phyloP scores from a whole-genome alignment of 2,888 invertebrate genomes.

The Polymixis flavicincta region DNA sequence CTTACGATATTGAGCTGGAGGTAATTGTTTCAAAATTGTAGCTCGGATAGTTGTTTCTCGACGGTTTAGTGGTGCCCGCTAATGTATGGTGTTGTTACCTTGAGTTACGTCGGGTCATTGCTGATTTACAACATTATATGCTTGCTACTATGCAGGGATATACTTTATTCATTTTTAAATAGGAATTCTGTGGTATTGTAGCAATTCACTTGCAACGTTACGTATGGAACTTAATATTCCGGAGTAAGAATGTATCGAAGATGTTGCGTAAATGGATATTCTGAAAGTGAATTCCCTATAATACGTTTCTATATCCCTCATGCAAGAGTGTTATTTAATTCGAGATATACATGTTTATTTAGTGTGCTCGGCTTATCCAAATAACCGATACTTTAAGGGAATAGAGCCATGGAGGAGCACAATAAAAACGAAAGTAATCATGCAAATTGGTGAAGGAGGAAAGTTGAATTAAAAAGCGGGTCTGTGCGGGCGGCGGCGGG shows the following conservation, averaged over 20 bases:
- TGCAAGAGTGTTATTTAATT: slow-evolving; percentile 63
- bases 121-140: slow-evolving; percentile 33
- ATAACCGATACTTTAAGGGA: slow-evolving; percentile 76
- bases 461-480: slow-evolving; percentile 90
- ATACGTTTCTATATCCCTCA: slow-evolving; percentile 47
- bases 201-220: slow-evolving; percentile 3
- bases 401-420: slow-evolving; percentile 78
- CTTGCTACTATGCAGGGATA: background rate
- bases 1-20: slow-evolving; percentile 89
- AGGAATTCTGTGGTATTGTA: background rate
- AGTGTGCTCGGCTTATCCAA: slow-evolving; percentile 72
- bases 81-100: slow-evolving; percentile 58
- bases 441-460: slow-evolving; percentile 89
- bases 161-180: background rate
- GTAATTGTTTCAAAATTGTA: slow-evolving; percentile 90
- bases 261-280: slow-evolving; percentile 30
- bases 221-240: background rate
- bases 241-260: slow-evolving; percentile 1
- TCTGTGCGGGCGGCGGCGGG: slow-evolving; percentile 71
- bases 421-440: slow-evolving; percentile 91
- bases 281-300: slow-evolving; percentile 38
- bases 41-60: slow-evolving; percentile 77
- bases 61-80: slow-evolving; percentile 53
- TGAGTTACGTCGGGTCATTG: slow-evolving; percentile 47
- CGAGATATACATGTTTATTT: slow-evolving; percentile 62